These are phyloP conservation scores for Sclerurus mexicanus DNA, from an alignment of 2,113 vertebrate genomes.

Conservation along the genomic window DNA sequence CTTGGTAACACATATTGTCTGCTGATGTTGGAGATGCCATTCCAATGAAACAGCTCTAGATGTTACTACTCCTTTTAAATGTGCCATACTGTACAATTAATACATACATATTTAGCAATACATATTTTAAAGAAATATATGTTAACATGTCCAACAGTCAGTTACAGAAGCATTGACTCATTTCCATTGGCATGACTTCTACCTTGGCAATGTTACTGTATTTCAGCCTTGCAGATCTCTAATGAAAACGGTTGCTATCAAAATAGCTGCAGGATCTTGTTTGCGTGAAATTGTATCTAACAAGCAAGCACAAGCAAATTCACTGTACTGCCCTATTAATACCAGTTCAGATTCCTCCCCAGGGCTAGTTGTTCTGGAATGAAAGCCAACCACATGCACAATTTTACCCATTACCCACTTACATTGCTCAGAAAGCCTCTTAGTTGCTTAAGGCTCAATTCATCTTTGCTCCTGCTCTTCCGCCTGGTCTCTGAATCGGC, in stretches of 20 bases:
- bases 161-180: not conserved
- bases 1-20: not conserved
- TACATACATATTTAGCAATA: not conserved
- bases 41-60: not conserved
- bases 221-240: not conserved
- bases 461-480: not conserved
- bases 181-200: not conserved
- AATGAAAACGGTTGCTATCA: not conserved
- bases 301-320: not conserved
- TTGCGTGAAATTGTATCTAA: not conserved
- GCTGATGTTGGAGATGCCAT: not conserved
- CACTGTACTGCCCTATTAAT: not conserved
- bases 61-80: not conserved
- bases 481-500: not conserved
- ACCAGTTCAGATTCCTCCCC: not conserved
- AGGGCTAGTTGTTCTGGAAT: not conserved
- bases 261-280: not conserved
- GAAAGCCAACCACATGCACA: not conserved
- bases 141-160: rapidly evolving
- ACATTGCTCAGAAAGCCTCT: not conserved
- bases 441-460: not conserved
- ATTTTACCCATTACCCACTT: constrained; percentile 12
- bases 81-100: not conserved
- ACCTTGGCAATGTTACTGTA: not conserved
- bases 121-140: not conserved